Conservation (phyloP, 2,113 vertebrate species). For the Pteruthius melanotis region DNA sequence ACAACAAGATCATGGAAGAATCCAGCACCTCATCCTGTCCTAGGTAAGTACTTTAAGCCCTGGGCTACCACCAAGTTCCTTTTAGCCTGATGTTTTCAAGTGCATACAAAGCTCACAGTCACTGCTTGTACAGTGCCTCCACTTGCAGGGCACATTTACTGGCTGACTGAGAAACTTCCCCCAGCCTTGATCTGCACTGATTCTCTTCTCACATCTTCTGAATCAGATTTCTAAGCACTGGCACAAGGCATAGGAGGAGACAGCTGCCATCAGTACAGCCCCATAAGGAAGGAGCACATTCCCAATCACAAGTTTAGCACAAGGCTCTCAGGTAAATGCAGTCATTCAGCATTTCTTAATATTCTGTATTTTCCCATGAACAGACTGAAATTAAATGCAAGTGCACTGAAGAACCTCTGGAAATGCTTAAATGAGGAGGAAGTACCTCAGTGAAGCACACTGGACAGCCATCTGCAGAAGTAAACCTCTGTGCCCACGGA, state of each 20-base stretch:
- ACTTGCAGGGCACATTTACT: not conserved
- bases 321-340: not conserved
- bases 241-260: not conserved
- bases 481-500: not conserved
- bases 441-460: not conserved
- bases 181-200: not conserved
- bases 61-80: not conserved
- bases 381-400: not conserved
- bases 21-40: not conserved
- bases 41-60: not conserved
- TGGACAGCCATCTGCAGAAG: not conserved
- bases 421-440: not conserved
- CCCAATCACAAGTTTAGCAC: not conserved
- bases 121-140: not conserved
- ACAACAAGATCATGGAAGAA: not conserved
- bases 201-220: not conserved
- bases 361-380: not conserved
- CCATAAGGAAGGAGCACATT: not conserved
- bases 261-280: not conserved
- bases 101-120: not conserved
- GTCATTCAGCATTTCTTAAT: not conserved
- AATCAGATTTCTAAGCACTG: not conserved
- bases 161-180: not conserved
- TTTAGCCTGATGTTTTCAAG: not conserved
- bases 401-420: not conserved